Evolutionary conservation across 2,797 vertebrate genomes (phyloP), one percentile per base, ranked within the genome.

Genomic region (Merluccius polli): DNA sequence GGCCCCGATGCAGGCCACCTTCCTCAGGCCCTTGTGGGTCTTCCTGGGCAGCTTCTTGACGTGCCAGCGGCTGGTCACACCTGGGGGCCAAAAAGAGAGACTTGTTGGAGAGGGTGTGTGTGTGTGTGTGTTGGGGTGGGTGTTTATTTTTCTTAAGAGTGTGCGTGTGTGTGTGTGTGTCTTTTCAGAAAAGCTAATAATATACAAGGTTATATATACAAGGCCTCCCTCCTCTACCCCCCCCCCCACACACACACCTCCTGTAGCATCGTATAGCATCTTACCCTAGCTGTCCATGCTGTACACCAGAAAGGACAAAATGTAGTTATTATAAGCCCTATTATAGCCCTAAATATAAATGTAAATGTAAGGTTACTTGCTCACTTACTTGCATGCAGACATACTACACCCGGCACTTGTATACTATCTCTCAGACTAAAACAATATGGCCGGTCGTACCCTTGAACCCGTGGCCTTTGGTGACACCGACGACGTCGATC

Each of bases 1-100:
- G 79, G 97, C 97, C 15, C 97, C 97, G 0, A 99, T 98, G 77
- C 97, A 98, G 67, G 97, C 97, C 74, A 99, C 97, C 79, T 98
- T 98, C 69, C 97, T 91, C 81, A 98, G 89, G 15, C 97, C 97
- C 76, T 98, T 99, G 91, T 99, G 97, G 0, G 97, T 99, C 91
- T 99, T 99, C 84, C 97, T 93, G 0, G 96, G 97, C 9, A 99
- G 95, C 85, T 98, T 98, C 91, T 99, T 98, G 44, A 94, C 90
- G 77, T 91, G 94, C 97, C 97, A 99, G 27, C 96, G 95, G 77
- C 95, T 97, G 0, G 95, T 98, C 76, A 98, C 97, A 41, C 97
- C 97, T 97, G 35, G 63, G 63, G 38, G 11, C 41, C 77, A 27
- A 77, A 12, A 81, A 2, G 73, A 59, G 1, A 68, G 29, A 24